These are phyloP conservation scores for Cyclargus thomasi DNA, from an alignment of 1,140 invertebrate species.

Conservation along the genomic window DNA sequence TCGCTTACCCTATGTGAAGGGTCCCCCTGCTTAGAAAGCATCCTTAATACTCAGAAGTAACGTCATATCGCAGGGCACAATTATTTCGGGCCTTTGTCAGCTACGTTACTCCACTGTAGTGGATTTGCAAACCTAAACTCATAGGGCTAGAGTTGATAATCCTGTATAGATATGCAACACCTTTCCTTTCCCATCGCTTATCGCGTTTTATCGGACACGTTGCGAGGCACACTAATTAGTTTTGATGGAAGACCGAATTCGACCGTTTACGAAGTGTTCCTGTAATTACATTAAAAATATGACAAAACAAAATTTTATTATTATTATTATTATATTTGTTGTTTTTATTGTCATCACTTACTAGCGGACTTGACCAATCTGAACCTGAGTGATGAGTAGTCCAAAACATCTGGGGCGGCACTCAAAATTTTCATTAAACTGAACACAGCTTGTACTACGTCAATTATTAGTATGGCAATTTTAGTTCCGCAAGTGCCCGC, in stretches of 20 bases:
- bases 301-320: too few relatives aligned
- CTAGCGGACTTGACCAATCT: too few relatives aligned
- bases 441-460: too few relatives aligned
- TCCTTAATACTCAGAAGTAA: constrained; percentile 65
- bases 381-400: too few relatives aligned
- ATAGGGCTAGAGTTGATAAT: neutral
- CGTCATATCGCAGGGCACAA: constrained; percentile 63
- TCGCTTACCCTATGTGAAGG: constrained; percentile 60
- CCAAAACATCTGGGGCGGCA: too few relatives aligned
- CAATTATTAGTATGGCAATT: too few relatives aligned
- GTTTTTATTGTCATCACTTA: too few relatives aligned
- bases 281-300: neutral
- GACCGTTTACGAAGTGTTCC: neutral
- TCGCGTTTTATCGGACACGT: neutral
- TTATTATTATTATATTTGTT: too few relatives aligned
- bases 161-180: neutral
- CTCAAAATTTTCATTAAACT: too few relatives aligned
- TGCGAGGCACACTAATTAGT: neutral
- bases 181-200: constrained; percentile 10
- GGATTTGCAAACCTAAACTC: neutral
- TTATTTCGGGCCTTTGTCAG: constrained; percentile 49
- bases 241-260: neutral
- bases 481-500: too few relatives aligned
- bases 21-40: constrained; percentile 63
- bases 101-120: constrained; percentile 42